phyloP scores from a whole-genome alignment of 2,888 invertebrate genomes.

The Netelia virgata region DNA sequence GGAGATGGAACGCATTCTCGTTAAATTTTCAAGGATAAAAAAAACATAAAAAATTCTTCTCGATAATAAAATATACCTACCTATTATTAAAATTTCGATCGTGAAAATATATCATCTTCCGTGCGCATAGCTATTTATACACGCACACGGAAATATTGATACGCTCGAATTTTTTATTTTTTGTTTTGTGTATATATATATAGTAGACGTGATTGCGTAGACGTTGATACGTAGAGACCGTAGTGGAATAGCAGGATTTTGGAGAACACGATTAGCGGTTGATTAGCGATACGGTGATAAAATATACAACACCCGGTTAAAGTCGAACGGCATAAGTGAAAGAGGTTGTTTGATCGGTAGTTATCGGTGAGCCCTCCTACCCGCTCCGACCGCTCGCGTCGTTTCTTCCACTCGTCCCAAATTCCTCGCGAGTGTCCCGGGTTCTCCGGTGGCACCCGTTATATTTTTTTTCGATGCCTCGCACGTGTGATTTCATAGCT shows the following conservation, averaged over 20 bases:
- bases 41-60: not conserved
- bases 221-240: not conserved
- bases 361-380: conserved; percentile 74
- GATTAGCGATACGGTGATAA: conserved; percentile 63
- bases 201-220: not conserved
- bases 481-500: not conserved
- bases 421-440: conserved; percentile 75
- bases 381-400: conserved; percentile 61
- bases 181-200: not conserved
- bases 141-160: too few relatives aligned
- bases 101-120: conserved; percentile 1
- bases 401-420: conserved; percentile 74
- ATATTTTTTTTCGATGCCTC: conserved; percentile 51
- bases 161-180: too few relatives aligned
- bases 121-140: not conserved
- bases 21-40: not conserved
- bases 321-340: conserved; percentile 21
- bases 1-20: not conserved
- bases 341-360: conserved; percentile 76
- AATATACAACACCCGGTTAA: conserved; percentile 55
- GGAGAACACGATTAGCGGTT: conserved; percentile 48
- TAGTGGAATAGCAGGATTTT: conserved; percentile 6
- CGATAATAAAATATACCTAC: not conserved
- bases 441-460: conserved; percentile 57
- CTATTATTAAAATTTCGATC: not conserved